These are phyloP conservation scores for Arremon brunneinucha DNA, from an alignment of 2,797 vertebrate species.

Conservation along the genomic window DNA sequence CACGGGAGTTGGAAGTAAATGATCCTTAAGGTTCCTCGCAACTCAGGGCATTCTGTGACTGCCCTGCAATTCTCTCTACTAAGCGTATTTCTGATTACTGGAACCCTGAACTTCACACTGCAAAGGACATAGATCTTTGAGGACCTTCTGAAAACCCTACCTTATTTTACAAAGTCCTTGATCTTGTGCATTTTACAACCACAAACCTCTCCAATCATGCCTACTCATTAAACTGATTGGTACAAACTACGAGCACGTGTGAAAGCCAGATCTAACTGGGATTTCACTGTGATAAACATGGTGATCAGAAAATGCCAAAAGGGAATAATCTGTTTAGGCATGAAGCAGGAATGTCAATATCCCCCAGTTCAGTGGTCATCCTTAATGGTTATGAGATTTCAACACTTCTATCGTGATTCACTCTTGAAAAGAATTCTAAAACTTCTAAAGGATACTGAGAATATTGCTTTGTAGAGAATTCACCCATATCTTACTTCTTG, in stretches of 20 bases:
- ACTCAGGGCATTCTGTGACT: background rate
- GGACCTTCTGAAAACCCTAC: background rate
- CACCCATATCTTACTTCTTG: background rate
- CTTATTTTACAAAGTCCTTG: background rate
- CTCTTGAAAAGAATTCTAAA: background rate
- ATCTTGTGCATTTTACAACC: background rate
- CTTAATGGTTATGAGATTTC: background rate
- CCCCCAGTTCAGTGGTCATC: background rate
- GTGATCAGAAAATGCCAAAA: background rate
- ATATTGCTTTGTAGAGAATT: background rate
- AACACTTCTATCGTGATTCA: background rate
- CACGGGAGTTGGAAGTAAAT: background rate
- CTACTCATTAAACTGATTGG: background rate
- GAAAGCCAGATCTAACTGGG: background rate
- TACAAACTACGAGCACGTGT: fast-evolving
- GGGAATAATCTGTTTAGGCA: background rate
- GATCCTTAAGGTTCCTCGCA: background rate
- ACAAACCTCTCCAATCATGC: background rate
- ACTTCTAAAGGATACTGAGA: background rate
- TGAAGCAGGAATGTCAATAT: background rate
- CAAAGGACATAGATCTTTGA: background rate
- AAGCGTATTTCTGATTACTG: background rate
- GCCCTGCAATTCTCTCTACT: background rate
- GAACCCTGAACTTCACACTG: background rate
- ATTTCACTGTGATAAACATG: background rate